Base-by-base conservation (phyloP, 2,797 vertebrate species). In the Neopelma chrysocephalum region DNA sequence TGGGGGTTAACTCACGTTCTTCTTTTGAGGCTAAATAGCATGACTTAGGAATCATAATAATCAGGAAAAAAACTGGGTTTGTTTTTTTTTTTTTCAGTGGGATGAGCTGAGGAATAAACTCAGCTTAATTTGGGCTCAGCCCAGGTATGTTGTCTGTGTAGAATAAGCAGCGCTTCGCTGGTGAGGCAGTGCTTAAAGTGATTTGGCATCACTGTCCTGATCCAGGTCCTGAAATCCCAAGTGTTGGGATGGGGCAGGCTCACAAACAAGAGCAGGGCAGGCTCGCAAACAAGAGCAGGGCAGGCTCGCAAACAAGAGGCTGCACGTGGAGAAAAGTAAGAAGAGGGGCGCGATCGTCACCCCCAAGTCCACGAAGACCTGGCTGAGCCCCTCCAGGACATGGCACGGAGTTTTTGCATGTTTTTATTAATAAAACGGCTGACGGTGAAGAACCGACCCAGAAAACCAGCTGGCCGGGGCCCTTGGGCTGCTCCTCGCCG, bases 341-440 rank as follows among this genome's bases (percentile, higher is more conserved):
- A 14, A 34, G 45, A 81, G 16, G 18, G 18, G 6, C 0, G 3
- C 0, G 3, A 15, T 36, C 48, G 1, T 29, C 2, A 1, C 6
- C 40, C 40, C 12, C 7, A 4, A 2, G 8, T 3, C 48, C 12
- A 27, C 3, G 0, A 42, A 61, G 68, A 32, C 54, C 9, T 3
- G 50, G 32, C 76, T 0, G 5, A 77, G 51, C 56, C 21, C 65
- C 1, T 0, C 3, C 51, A 26, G 48, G 48, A 68, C 82, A 40
- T 0, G 12, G 50, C 54, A 36, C 0, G 1, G 47, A 4, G 73
- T 6, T 83, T 80, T 87, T 11, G 19, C 51, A 89, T 0, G 2
- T 34, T 93, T 97, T 97, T 97, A 96, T 96, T 96, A 82, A 82
- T 51, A 96, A 89, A 95, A 82, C 1, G 10, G 38, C 60, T 7